Evolutionary conservation across 2,797 vertebrate genomes (phyloP).

Genomic region (Arnoldichthys spilopterus): DNA sequence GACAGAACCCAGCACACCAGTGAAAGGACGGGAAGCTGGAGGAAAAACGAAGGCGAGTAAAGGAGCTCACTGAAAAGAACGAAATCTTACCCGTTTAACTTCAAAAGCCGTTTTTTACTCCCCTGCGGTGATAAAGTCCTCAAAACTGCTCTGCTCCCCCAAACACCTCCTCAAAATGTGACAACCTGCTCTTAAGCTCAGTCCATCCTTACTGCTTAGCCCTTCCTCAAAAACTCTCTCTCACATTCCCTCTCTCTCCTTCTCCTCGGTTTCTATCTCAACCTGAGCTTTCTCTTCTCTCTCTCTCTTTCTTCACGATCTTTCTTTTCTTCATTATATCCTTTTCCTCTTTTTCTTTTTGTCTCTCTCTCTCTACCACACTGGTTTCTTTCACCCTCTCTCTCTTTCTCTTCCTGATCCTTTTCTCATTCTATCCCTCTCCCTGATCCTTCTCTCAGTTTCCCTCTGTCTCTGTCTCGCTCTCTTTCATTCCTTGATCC

Average conservation of each 20-base stretch:
- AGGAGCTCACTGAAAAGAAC: not conserved
- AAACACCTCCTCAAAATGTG: not conserved
- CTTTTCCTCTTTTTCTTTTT: too few species aligned
- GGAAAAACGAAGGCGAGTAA: not conserved
- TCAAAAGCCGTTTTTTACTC: not conserved
- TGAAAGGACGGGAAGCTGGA: not conserved
- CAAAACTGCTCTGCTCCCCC: not conserved
- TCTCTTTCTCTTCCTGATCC: not conserved
- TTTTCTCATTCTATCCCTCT: too few species aligned
- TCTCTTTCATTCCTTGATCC: not conserved
- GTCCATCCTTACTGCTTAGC: constrained; percentile 29
- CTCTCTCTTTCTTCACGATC: not conserved
- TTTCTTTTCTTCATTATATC: not conserved
- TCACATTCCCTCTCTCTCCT: not conserved
- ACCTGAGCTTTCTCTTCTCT: not conserved
- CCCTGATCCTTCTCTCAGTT: not conserved
- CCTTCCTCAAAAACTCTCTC: constrained; percentile 18
- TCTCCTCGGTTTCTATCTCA: not conserved
- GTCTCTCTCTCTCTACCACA: not conserved
- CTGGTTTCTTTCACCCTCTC: not conserved
- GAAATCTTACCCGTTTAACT: constrained; percentile 31
- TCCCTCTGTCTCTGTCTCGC: not conserved
- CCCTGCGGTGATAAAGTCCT: not conserved
- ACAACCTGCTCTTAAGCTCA: constrained; percentile 28
- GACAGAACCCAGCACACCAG: not conserved